phyloP scores from a whole-genome alignment of 53 echinoderm and acorn worm genomes.

The Antedon mediterranea region DNA sequence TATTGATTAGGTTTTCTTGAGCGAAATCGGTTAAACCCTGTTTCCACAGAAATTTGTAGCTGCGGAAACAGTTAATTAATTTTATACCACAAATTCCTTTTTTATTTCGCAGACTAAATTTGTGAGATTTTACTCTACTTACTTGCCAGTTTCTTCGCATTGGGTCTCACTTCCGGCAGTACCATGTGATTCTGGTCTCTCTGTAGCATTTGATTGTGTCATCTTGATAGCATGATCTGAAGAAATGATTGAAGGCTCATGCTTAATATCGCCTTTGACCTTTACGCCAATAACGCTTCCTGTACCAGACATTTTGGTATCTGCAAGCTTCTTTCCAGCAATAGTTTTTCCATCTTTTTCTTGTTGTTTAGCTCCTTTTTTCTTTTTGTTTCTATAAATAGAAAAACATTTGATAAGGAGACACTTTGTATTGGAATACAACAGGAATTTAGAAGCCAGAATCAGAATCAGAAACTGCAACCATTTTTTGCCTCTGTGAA shows the following conservation, averaged over 20 bases:
- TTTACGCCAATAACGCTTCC: constrained; percentile 61
- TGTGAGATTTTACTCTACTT: constrained; percentile 36
- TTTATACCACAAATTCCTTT: too few species aligned
- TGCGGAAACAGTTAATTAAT: too few species aligned
- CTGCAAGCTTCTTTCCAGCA: constrained; percentile 78
- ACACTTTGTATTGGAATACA: too few species aligned
- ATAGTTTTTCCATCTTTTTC: constrained; percentile 80
- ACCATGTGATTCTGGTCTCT: constrained; percentile 93
- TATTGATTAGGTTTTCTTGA: too few species aligned
- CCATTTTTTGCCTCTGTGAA: too few species aligned
- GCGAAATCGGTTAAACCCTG: too few species aligned
- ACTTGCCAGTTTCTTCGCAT: constrained; percentile 81
- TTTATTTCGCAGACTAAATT: too few species aligned
- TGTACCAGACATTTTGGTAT: constrained; percentile 37
- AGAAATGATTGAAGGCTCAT: constrained; percentile 35
- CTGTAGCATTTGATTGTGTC: constrained; percentile 46
- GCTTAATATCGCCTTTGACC: constrained; percentile 43
- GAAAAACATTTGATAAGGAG: too few species aligned
- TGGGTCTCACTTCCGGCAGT: constrained; percentile 89
- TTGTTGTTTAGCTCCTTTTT: constrained; percentile 53
- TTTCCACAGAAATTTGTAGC: too few species aligned
- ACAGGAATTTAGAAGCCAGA: too few species aligned
- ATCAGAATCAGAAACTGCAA: too few species aligned
- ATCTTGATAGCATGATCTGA: constrained; percentile 89
- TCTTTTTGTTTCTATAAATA: constrained; percentile 60